Percentiles rank a stretch among this genome's conserved stretches.
Conservation (phyloP, 1,140 invertebrate genomes). For the Saccostrea echinata region DNA sequence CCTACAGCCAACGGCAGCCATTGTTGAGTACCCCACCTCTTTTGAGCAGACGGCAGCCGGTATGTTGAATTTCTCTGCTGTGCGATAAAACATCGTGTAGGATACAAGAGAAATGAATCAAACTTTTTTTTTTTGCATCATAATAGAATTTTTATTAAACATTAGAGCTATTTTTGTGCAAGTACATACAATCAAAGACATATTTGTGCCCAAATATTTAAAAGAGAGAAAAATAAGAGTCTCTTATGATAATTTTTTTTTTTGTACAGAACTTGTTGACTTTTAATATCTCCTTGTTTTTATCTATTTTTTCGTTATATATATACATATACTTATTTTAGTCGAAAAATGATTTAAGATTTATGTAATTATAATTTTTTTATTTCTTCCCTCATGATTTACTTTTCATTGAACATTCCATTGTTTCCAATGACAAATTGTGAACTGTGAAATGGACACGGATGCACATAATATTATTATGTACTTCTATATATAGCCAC, state of each 20-base stretch:
- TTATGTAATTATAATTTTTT: slow-evolving; percentile 38
- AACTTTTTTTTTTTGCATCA: not conserved
- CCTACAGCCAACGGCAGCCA: slow-evolving; percentile 65
- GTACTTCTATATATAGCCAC: slow-evolving; percentile 3
- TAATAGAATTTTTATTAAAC: slow-evolving; percentile 17
- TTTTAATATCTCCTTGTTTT: slow-evolving; percentile 24
- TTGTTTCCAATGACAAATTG: slow-evolving; percentile 7
- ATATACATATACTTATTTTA: slow-evolving; percentile 38
- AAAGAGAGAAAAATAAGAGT: not conserved
- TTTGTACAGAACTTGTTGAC: slow-evolving; percentile 23
- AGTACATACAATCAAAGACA: slow-evolving; percentile 6
- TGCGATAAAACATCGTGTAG: slow-evolving; percentile 44
- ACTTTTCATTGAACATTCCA: slow-evolving; percentile 37
- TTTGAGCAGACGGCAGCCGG: slow-evolving; percentile 72
- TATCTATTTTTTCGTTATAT: slow-evolving; percentile 38
- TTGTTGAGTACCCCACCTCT: slow-evolving; percentile 72
- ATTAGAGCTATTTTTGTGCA: slow-evolving; percentile 3
- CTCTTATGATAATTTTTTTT: not conserved
- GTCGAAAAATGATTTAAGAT: slow-evolving; percentile 18
- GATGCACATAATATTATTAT: slow-evolving; percentile 9
- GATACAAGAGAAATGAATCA: not conserved
- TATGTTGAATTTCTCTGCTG: slow-evolving; percentile 70
- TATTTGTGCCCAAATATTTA: not conserved
- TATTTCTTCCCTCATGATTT: slow-evolving; percentile 6
- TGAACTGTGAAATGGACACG: not conserved